Base-by-base conservation (phyloP, 2,113 vertebrate genomes). In the Cyprinodon variegatus region DNA sequence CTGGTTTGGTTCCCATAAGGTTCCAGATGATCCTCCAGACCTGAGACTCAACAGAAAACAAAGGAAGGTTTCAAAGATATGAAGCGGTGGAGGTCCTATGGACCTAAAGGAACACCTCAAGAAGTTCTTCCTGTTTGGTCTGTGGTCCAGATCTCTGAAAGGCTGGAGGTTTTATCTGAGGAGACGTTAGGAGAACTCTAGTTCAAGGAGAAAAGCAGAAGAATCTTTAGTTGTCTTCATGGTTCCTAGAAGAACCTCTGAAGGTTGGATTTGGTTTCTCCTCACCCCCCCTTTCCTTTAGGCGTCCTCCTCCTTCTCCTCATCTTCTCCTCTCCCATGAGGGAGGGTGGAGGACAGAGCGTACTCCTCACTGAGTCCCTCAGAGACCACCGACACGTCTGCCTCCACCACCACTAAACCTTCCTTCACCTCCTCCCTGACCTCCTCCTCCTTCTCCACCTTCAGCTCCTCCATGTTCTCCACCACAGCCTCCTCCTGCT, bases 281-380 rank as follows among this genome's bases (percentile, higher is more conserved):
- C 20, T 61, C 6, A 50, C 38, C 29, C 29, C 29, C 29, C 29
- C 1, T 2, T 45, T 5, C 59, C 59, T 78, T 78, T 78, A 86
- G 36, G 50, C 20, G 7, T 83, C 60, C 29, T 82, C 59, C 57
- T 80, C 20, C 29, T 83, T 66, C 65, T 91, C 17, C 20, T 78
- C 72, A 4, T 68, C 72, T 61, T 50, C 80, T 48, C 87, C 76
- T 61, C 76, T 74, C 15, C 90, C 82, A 71, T 94, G 91, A 38
- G 81, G 92, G 45, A 94, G 88, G 0, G 93, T 95, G 43, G 86
- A 81, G 40, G 93, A 95, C 61, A 94, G 87, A 53, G 92, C 72
- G 10, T 92, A 93, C 82, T 61, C 94, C 87, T 80, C 92, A 75
- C 90, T 94, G 83, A 7, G 89, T 75, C 76, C 93, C 70, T 93